phyloP scores from a whole-genome alignment of 1,140 invertebrate species.

The Drosophila micromelanica region DNA sequence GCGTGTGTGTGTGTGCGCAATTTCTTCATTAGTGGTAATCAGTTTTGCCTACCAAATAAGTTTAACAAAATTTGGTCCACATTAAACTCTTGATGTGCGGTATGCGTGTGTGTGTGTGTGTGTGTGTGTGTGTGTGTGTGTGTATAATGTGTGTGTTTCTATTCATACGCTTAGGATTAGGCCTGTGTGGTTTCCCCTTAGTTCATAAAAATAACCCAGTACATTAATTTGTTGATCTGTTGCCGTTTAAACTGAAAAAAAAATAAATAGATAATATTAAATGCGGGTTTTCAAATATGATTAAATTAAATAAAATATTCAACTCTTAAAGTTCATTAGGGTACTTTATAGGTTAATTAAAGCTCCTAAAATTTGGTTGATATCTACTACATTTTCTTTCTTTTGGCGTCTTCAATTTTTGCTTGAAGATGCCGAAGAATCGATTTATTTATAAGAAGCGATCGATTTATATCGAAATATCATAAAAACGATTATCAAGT shows the following conservation, averaged over 20 bases:
- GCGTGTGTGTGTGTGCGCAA: not conserved
- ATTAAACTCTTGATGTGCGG: not conserved
- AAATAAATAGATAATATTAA: not conserved
- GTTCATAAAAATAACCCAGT: conserved; percentile 48
- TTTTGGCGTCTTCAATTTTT: too few relatives aligned
- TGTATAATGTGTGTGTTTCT: conserved; percentile 20
- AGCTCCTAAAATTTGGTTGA: too few relatives aligned
- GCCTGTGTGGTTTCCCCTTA: conserved; percentile 48
- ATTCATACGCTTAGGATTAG: conserved; percentile 44
- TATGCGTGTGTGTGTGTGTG: conserved; percentile 19
- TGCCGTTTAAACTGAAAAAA: conserved; percentile 63
- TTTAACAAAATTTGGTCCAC: conserved; percentile 25
- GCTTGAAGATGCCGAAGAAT: too few relatives aligned
- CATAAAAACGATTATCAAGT: too few relatives aligned
- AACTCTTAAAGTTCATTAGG: too few relatives aligned
- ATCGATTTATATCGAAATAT: too few relatives aligned
- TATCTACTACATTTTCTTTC: too few relatives aligned
- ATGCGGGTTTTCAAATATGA: not conserved
- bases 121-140: conserved; percentile 5
- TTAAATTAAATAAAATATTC: too few relatives aligned
- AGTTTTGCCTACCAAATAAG: conserved; percentile 2
- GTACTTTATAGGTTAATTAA: too few relatives aligned
- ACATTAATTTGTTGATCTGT: conserved; percentile 61
- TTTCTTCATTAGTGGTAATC: conserved; percentile 5
- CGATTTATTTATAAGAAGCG: too few relatives aligned